These are phyloP conservation scores for Setipinna tenuifilis DNA, from an alignment of 2,797 vertebrate genomes.

Conservation along the genomic window DNA sequence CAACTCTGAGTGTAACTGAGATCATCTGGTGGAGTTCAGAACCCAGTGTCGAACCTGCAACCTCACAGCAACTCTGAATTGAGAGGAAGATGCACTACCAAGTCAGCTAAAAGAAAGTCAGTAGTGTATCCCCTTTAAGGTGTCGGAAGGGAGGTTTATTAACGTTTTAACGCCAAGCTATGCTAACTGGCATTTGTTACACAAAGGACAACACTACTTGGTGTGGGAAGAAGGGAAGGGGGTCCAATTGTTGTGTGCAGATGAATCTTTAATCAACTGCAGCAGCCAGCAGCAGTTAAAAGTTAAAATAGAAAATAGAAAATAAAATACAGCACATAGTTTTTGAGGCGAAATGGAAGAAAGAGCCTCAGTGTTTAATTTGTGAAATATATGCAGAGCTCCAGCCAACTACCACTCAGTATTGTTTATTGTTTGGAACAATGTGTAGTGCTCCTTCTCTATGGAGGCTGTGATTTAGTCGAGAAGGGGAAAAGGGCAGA, in stretches of 20 bases:
- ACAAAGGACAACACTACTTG: background rate
- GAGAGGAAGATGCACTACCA: too few species aligned
- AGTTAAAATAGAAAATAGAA: too few species aligned
- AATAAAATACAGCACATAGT: background rate
- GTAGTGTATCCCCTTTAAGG: too few species aligned
- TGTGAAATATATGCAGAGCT: background rate
- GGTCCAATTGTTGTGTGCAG: background rate
- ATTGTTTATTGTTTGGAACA: background rate
- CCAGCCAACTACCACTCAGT: background rate
- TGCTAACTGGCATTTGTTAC: too few species aligned
- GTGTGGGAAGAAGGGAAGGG: background rate
- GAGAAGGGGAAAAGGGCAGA: background rate
- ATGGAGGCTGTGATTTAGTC: background rate
- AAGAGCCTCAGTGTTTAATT: background rate
- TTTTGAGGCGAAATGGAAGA: background rate
- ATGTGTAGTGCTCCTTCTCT: background rate
- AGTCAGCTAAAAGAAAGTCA: too few species aligned
- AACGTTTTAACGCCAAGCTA: too few species aligned
- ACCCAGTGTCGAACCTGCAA: too few species aligned
- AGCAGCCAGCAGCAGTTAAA: background rate
- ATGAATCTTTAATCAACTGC: background rate
- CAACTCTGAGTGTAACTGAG: too few species aligned
- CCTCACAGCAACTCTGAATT: too few species aligned
- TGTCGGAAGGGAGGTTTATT: too few species aligned
- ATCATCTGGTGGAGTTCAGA: too few species aligned